Base-by-base conservation (phyloP, 37 sponge, comb jelly and placozoan species). In the Bolinopsis microptera region DNA sequence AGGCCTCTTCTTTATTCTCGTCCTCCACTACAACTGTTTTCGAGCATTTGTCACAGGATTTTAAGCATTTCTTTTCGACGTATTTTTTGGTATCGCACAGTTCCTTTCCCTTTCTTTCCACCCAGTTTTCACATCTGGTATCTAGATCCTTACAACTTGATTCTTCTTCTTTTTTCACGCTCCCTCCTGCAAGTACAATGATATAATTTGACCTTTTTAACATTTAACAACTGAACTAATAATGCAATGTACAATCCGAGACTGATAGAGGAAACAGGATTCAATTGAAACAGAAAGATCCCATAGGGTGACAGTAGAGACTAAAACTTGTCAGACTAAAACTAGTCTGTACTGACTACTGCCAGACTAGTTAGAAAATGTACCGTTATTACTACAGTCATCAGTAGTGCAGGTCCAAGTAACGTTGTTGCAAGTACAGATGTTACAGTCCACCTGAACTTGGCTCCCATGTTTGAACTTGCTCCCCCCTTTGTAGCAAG, bases 361-460 rank as follows among this genome's bases (percentile, higher is more conserved):
- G n/a, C n/a, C n/a, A n/a, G n/a, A n/a, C n/a, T n/a, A n/a, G n/a
- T n/a, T n/a, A n/a, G n/a, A n/a, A n/a, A n/a, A n/a, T n/a, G n/a
- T n/a, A n/a, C n/a, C n/a, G n/a, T n/a, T 28, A 28, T 21, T 72
- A 24, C 31, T 35, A 22, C 90, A 86, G 18, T 39, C 30, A 21
- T 86, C 36, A 24, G 41, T 41, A 33, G 90, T 86, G 30, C 90
- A 86, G 24, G 26, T 26, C 90, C 90, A 86, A 22, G 32, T 34
- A n/a, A 3, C 26, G 30, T 86, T 86, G 8, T 41, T 34, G 30
- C 90, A 86, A 26, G 90, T 86, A 26, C 90, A 86, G 25, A 86
- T 34, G 26, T 86, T 86, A 23, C 90, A 86, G 48, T 86, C 90
- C n/a, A 24, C 26, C 48, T 86, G 90, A 25, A 86, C 90, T 30